Evolutionary conservation across 2,888 invertebrate species (phyloP).

Genomic region (Amiota minor): DNA sequence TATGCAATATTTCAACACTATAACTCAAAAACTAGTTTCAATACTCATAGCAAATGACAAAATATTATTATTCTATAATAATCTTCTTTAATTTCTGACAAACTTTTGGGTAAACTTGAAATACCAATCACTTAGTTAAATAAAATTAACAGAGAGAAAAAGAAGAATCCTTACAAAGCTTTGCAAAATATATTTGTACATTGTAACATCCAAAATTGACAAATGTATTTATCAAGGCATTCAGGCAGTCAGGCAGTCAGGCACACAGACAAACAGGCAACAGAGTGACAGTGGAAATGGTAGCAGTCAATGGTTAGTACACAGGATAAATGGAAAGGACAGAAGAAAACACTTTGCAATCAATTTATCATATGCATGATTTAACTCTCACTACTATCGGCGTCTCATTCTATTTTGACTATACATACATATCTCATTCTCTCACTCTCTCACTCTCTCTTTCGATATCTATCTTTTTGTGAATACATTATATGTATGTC

Average conservation of each 20-base stretch:
- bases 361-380: slow-evolving; percentile 59
- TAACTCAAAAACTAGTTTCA: no score
- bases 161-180: not conserved
- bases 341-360: slow-evolving; percentile 46
- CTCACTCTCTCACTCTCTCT: not conserved
- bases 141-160: not conserved
- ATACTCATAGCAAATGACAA: no score
- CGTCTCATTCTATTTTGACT: not conserved
- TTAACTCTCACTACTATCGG: slow-evolving; percentile 37
- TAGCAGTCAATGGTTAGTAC: not conserved
- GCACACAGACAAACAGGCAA: not conserved
- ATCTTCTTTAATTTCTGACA: no score
- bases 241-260: not conserved
- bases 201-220: no score
- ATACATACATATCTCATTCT: no score
- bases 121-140: not conserved
- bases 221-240: not conserved
- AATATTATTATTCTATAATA: no score
- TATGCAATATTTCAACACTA: no score
- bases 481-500: not conserved
- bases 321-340: not conserved
- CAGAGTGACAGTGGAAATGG: not conserved
- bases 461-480: not conserved
- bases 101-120: no score
- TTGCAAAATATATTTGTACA: no score